Percentiles rank a stretch among this genome's conserved stretches.
phyloP scores from a whole-genome alignment of 2,888 invertebrate species.

The Lithodes maja region DNA sequence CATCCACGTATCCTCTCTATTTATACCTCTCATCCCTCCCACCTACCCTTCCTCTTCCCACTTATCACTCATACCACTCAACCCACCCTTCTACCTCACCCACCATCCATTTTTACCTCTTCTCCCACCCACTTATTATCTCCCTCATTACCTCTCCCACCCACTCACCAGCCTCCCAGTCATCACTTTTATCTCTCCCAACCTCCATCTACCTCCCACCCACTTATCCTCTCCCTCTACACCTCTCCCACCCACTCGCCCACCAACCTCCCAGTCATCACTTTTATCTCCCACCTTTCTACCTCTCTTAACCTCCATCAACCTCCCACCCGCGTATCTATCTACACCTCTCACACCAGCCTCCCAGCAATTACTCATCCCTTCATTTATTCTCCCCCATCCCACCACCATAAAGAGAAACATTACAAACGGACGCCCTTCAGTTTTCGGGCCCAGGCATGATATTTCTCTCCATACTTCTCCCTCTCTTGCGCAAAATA shows the following conservation, averaged over 20 bases:
- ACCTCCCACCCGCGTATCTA: not conserved
- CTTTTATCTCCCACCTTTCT: not conserved
- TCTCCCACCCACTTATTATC: no score
- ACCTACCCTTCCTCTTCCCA: no score
- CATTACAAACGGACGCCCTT: not conserved
- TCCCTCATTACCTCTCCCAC: no score
- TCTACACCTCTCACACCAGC: not conserved
- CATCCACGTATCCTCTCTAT: no score
- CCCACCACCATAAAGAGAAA: not conserved
- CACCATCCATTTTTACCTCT: no score
- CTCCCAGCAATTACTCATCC: not conserved
- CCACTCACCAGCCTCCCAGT: no score
- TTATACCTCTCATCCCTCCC: no score
- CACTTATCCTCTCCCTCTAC: not conserved
- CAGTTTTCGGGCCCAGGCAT: not conserved
- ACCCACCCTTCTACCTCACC: no score
- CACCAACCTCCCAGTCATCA: not conserved
- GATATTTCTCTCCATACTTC: not conserved
- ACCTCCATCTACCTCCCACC: not conserved
- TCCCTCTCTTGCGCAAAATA: conserved; percentile 7
- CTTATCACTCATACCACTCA: no score
- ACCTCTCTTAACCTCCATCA: not conserved
- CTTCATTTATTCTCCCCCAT: not conserved
- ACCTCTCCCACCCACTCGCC: not conserved
- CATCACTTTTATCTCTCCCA: no score